Conservation (phyloP, 2,797 vertebrate genomes). For the Chelonia mydas region DNA sequence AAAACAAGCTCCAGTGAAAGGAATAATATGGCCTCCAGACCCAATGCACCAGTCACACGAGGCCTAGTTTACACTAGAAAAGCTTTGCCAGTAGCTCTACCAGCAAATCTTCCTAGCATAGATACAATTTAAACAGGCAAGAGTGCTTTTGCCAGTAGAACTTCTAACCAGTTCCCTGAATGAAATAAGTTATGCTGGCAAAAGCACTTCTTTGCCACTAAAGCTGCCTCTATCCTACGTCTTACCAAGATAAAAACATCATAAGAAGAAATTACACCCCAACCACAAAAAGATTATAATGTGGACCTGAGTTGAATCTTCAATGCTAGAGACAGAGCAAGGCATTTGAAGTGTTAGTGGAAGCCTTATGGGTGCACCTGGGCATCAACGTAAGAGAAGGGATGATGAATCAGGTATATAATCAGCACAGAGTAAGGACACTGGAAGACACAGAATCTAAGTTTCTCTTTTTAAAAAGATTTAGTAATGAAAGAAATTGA, state of each 20-base stretch:
- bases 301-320: not conserved
- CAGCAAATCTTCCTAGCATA: rapidly evolving
- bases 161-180: not conserved
- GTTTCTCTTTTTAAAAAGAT: not conserved
- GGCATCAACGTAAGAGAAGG: not conserved
- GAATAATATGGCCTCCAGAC: not conserved
- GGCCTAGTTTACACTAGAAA: rapidly evolving
- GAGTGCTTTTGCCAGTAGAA: not conserved
- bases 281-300: not conserved
- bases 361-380: rapidly evolving
- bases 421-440: no score
- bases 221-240: rapidly evolving
- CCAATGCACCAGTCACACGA: rapidly evolving
- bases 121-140: not conserved
- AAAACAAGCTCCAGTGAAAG: not conserved
- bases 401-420: not conserved
- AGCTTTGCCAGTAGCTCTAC: not conserved
- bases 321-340: not conserved
- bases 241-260: not conserved
- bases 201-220: not conserved
- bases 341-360: not conserved
- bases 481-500: not conserved
- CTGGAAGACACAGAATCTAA: rapidly evolving
- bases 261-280: not conserved
- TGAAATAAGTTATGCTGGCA: not conserved